These are phyloP conservation scores for Margaritifera margaritifera DNA, from an alignment of 2,888 invertebrate genomes.

Conservation along the genomic window DNA sequence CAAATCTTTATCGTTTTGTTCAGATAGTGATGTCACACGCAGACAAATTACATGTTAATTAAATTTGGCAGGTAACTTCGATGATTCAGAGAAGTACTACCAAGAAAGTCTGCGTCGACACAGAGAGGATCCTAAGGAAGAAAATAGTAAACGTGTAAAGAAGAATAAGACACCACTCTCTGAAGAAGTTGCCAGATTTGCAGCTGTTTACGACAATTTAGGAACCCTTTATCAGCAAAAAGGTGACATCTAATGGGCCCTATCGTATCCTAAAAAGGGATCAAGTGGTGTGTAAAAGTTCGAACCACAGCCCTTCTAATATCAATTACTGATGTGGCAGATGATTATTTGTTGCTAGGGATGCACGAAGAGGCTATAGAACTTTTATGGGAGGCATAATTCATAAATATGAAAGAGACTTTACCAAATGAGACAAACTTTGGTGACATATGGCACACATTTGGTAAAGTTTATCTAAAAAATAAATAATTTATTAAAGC, in stretches of 20 bases:
- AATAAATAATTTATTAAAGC: constrained; percentile 18
- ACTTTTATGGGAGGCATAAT: constrained; percentile 24
- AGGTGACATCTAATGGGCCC: constrained; percentile 37
- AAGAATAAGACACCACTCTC: too few relatives aligned
- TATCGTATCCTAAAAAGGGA: constrained; percentile 38
- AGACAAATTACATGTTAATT: too few relatives aligned
- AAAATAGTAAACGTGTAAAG: constrained; percentile 16
- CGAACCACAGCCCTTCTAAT: constrained; percentile 33
- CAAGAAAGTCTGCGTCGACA: constrained; percentile 27
- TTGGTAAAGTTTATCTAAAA: constrained; percentile 20
- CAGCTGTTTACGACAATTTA: constrained; percentile 46
- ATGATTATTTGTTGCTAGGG: constrained; percentile 7
- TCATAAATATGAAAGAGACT: constrained; percentile 14
- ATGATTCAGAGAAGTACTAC: constrained; percentile 42
- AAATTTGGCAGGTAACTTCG: constrained; percentile 35
- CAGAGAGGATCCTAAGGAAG: constrained; percentile 15
- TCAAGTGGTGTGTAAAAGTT: constrained; percentile 35
- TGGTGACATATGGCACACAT: constrained; percentile 21
- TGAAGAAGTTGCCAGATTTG: constrained; percentile 26
- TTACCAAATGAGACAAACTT: constrained; percentile 10
- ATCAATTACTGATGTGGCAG: constrained; percentile 44
- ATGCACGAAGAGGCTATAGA: constrained; percentile 26
- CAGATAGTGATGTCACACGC: too few relatives aligned
- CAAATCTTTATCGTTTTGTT: too few relatives aligned
- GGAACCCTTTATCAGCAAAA: constrained; percentile 46